These are phyloP conservation scores for Glaucopsyche alexis DNA, from an alignment of 2,888 invertebrate genomes.

Conservation along the genomic window DNA sequence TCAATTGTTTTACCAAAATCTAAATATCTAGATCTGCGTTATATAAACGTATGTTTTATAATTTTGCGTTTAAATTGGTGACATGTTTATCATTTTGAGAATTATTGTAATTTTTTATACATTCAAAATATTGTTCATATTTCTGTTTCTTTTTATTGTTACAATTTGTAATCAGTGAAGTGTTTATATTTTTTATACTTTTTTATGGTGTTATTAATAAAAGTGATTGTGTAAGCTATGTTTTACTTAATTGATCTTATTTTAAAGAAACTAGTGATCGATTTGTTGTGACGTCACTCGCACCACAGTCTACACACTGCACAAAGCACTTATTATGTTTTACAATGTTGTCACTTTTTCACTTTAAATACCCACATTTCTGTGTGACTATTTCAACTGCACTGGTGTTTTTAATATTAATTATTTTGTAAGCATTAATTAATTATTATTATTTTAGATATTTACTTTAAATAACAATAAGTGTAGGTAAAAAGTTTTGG, in stretches of 20 bases:
- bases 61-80: no score
- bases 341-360: background rate
- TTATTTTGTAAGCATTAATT: background rate
- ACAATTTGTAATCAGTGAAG: background rate
- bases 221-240: constrained; percentile 25
- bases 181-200: constrained; percentile 40
- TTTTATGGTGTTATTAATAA: constrained; percentile 39
- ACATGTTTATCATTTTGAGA: no score
- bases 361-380: background rate
- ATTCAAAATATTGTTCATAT: background rate
- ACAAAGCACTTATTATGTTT: background rate
- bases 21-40: no score
- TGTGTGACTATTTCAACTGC: constrained; percentile 16
- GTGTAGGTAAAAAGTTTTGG: no score
- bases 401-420: constrained; percentile 1
- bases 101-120: background rate
- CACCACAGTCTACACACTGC: background rate
- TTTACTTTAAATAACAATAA: background rate
- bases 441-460: background rate
- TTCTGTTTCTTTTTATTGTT: background rate
- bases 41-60: no score
- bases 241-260: background rate
- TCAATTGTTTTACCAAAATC: no score
- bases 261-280: background rate
- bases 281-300: background rate